A percentile compares a stretch with the other conserved stretches of the same genome.
phyloP scores from a whole-genome alignment of 2,888 invertebrate species.

The Aethes cnicana region DNA sequence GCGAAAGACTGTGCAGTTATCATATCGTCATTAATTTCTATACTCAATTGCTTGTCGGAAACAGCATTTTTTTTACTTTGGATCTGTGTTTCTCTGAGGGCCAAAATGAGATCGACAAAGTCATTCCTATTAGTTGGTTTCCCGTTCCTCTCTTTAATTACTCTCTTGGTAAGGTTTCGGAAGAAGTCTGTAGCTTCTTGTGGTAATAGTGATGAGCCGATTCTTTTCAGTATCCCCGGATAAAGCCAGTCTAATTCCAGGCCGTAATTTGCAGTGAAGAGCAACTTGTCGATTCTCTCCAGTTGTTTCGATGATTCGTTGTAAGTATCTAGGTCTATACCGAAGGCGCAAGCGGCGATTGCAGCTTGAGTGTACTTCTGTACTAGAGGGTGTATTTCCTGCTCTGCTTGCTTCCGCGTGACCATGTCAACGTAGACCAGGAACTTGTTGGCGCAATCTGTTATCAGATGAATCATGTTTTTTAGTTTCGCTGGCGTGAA shows the following conservation, averaged over 20 bases:
- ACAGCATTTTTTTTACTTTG: background rate
- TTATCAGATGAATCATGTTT: constrained; percentile 34
- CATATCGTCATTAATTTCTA: constrained; percentile 19
- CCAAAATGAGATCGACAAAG: constrained; percentile 29
- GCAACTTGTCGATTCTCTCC: constrained; percentile 10
- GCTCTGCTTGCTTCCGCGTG: background rate
- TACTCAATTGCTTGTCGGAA: background rate
- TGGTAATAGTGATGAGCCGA: constrained; percentile 5
- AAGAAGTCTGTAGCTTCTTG: constrained; percentile 23
- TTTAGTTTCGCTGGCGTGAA: constrained; percentile 35
- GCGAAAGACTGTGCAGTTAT: constrained; percentile 26
- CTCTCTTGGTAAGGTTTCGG: constrained; percentile 4
- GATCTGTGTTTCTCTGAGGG: constrained; percentile 8
- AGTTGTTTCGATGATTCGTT: constrained; percentile 7
- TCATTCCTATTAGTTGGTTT: constrained; percentile 19
- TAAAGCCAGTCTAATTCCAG: constrained; percentile 22
- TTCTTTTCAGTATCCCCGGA: constrained; percentile 23
- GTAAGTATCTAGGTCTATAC: constrained; percentile 22
- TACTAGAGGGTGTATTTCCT: constrained; percentile 12
- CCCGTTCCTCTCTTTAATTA: constrained; percentile 11
- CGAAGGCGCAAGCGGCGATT: constrained; percentile 37
- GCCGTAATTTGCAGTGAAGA: constrained; percentile 9
- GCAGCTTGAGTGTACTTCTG: constrained; percentile 26
- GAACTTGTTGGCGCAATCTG: constrained; percentile 14
- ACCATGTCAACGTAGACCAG: constrained; percentile 2